Evolutionary conservation across 2,888 invertebrate genomes (phyloP), one percentile per base, ranked within the genome.

Genomic region (Pammene aurita): DNA sequence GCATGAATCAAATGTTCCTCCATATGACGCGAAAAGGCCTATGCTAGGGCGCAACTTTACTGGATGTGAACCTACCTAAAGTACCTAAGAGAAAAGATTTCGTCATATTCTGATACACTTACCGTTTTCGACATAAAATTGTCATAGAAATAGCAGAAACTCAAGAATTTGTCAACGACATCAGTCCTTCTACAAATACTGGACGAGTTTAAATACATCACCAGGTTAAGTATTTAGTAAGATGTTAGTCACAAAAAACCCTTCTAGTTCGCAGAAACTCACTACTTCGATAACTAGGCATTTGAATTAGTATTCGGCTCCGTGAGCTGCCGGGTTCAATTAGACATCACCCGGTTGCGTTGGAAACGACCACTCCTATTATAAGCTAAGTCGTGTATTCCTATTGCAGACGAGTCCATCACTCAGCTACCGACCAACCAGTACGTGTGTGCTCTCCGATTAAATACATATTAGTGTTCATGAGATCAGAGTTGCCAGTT

Each of bases 321-420:
- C 82, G 80, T 81, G 77, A 77, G 76, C 80, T 85, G 84, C 82
- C 85, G 82, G 82, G 84, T 87, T 85, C 84, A 85, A 87, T 87
- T 84, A 86, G 80, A 81, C 82, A 84, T 84, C 83, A 84, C 79
- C 80, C 81, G 78, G 83, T 85, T 84, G 84, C 82, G 82, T 84
- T 85, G 80, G 78, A 80, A 81, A 81, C 81, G 77, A 77, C 81
- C 79, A 80, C 80, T 82, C 78, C 78, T 76, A 84, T 85, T 84
- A 84, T 77, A 76, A 74, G 72, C 78, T 5, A 10, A 54, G 54
- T 52, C 54, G 54, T 52, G 26, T 54, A 34, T 52, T 52, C n/a
- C 1, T 34, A 34, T 34, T 26, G 54, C 34, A 34, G 54, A 34
- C 54, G 54, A 54, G 34, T 34, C 34, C 34, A 54, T 34, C 34